Evolutionary conservation across 1,140 invertebrate species (phyloP), one percentile per base, ranked within the genome.

Genomic region (Catajapyx aquilonaris): DNA sequence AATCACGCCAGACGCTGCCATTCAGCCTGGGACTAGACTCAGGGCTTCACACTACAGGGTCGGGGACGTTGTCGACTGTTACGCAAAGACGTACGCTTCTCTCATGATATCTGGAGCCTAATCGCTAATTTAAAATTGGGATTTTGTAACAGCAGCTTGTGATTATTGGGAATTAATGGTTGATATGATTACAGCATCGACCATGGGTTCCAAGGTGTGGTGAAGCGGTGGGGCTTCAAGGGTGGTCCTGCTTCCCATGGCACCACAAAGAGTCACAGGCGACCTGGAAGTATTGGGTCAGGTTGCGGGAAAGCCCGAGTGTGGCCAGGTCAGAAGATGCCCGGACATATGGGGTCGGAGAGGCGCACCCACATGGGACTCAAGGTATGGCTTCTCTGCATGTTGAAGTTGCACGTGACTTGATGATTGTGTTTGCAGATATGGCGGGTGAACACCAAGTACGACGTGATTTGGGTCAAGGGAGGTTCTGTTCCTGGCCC

Each of bases 141-240:
- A 9, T 28, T 7, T 28, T 28, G 7, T 28, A 28, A 28, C 7
- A 28, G 7, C 23, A 28, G 7, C 13, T 7, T 13, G 7, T 7
- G 23, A 28, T 28, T 39, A 10, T 39, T 41, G 10, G 31, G 13
- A 13, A 35, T 41, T 39, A 2, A 32, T 31, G 2, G 5, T 28
- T 5, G 20, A 40, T 39, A 37, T 39, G 11, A 17, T 39, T 62
- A 23, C 48, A 88, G 83, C 3, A 73, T 88, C 31, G 77, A 88
- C 52, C 68, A 78, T 52, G 94, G 93, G n/a, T 98, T 97, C 53
- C 91, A 98, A 72, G 94, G 95, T 35, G 94, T 95, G 0, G 81
- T 96, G 62, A 94, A 86, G 61, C 65, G 93, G 19, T 94, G 86
- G 73, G 86, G 86, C 28, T 91, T 98, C 51, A 79, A 84, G 53